Evolutionary conservation across 2,797 vertebrate genomes (phyloP), one percentile per base, ranked within the genome.

Genomic region (Liparis tanakae): DNA sequence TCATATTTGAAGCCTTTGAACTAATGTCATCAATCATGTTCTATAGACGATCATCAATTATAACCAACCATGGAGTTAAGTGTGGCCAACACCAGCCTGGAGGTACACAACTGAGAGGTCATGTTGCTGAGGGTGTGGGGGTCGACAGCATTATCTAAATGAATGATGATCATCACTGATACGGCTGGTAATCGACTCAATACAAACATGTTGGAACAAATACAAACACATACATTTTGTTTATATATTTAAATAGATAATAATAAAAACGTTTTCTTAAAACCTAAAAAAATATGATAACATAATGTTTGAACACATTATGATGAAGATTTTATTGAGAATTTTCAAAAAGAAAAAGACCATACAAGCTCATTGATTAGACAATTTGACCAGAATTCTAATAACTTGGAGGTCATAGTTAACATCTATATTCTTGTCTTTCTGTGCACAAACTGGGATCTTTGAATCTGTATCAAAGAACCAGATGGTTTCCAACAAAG

Each of bases 1-100:
- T 74, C 13, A 74, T 61, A 54, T 68, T 66, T 53, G 41, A 65
- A 63, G 57, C 63, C 65, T 68, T 48, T 61, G 8, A 61, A 13
- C 53, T 59, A 39, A 71, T 72, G 77, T 59, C 12, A 5, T 58
- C 3, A 22, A 46, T 70, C 18, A 48, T 43, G 36, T 67, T 30
- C 39, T 33, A 7, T 15, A 62, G 33, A 30, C 4, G 25, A 30
- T 30, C 25, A 30, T 60, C 58, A 82, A 70, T 14, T 25, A 34
- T 10, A 8, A 61, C 39, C 36, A 63, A 25, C 39, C 50, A 67
- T 18, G 0, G 10, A 63, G 25, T 36, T 61, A 70, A 72, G 17
- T 9, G 39, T 7, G n/a, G 25, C 14, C 34, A 44, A 30, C 39
- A 61, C 15, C 12, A 58, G n/a, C 55, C 20, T 12, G 13, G 6